Conservation (phyloP, 1,140 invertebrate species). For the Physella acuta region DNA sequence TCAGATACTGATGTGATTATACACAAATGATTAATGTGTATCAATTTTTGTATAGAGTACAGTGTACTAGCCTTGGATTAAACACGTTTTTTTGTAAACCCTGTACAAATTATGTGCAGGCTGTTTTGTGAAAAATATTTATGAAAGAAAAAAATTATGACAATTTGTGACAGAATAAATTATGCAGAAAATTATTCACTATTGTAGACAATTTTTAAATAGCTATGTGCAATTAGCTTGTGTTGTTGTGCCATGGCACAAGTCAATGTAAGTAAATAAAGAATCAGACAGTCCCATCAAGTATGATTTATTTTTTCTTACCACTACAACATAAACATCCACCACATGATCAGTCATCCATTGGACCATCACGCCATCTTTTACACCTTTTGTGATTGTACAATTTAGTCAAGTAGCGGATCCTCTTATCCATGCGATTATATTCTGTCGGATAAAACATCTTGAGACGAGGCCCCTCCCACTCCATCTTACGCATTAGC, state of each 20-base stretch:
- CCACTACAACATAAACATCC: neutral
- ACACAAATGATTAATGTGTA: too few species aligned
- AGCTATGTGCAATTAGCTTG: too few species aligned
- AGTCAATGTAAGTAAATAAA: neutral
- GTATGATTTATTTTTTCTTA: neutral
- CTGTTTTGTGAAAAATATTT: too few species aligned
- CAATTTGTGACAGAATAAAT: neutral
- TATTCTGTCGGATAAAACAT: slow-evolving; percentile 40
- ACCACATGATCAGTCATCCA: neutral
- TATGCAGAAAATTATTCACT: neutral
- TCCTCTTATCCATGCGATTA: slow-evolving; percentile 37
- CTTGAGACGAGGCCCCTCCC: slow-evolving; percentile 38
- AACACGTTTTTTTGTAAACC: too few species aligned
- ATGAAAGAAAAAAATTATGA: too few species aligned
- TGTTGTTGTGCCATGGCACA: too few species aligned
- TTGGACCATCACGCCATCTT: neutral
- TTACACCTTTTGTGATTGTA: slow-evolving; percentile 34
- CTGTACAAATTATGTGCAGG: too few species aligned
- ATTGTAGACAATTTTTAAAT: neutral
- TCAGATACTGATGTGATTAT: too few species aligned
- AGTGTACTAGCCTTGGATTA: too few species aligned
- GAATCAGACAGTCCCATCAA: neutral
- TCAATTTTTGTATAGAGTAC: too few species aligned
- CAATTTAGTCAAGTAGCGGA: slow-evolving; percentile 43
- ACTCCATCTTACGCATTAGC: slow-evolving; percentile 41